Evolutionary conservation across 2,888 invertebrate genomes (phyloP).

Genomic region (Autographa pulchrina): DNA sequence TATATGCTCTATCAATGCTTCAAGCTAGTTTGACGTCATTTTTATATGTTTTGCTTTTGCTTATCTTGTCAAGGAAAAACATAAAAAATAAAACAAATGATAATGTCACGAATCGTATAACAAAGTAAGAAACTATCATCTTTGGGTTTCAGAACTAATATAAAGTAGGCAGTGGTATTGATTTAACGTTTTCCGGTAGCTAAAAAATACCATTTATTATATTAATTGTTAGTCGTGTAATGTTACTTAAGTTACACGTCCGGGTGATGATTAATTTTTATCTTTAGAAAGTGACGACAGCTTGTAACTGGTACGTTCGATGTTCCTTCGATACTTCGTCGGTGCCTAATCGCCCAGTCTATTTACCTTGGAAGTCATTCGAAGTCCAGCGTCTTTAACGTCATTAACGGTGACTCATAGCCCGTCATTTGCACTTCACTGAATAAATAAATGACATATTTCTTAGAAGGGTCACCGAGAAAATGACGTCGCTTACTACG

Average conservation of each 20-base stretch:
- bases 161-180: not conserved
- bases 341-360: constrained; percentile 68
- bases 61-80: constrained; percentile 38
- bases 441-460: constrained; percentile 74
- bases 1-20: constrained; percentile 20
- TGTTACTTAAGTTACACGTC: constrained; percentile 37
- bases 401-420: constrained; percentile 81
- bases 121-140: not conserved
- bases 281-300: constrained; percentile 60
- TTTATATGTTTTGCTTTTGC: constrained; percentile 21
- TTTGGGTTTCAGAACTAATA: not conserved
- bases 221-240: constrained; percentile 44
- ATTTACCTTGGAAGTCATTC: constrained; percentile 77
- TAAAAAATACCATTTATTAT: constrained; percentile 14
- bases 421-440: constrained; percentile 69
- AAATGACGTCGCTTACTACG: constrained; percentile 63
- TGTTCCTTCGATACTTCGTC: constrained; percentile 62
- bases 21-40: constrained; percentile 5
- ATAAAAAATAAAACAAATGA: not conserved
- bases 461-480: constrained; percentile 75
- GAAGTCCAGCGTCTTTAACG: constrained; percentile 71
- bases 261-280: constrained; percentile 55
- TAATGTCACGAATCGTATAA: not conserved
- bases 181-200: constrained; percentile 30
- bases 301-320: constrained; percentile 52